Conservation (phyloP, 2,113 vertebrate species). For the Cairina moschata region DNA sequence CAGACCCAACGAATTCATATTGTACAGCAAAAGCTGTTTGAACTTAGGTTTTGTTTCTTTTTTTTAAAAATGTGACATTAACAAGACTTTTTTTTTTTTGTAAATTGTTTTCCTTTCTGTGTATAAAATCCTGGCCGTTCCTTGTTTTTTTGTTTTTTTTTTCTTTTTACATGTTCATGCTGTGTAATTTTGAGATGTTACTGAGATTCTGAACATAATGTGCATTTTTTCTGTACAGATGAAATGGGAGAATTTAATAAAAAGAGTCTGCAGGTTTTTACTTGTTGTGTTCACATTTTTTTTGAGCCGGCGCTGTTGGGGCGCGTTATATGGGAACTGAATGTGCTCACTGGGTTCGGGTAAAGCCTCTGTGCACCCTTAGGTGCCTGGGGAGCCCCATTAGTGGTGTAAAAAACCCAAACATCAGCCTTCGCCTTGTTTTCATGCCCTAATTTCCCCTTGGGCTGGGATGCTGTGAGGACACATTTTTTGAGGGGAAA, state of each 20-base stretch:
- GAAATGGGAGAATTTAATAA: constrained; percentile 95
- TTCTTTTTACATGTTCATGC: constrained; percentile 82
- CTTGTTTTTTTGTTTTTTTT: constrained; percentile 75
- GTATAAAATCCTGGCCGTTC: constrained; percentile 77
- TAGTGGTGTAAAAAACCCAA: too few species aligned
- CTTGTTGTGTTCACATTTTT: constrained; percentile 62
- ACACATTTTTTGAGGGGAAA: too few species aligned
- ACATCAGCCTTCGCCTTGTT: too few species aligned
- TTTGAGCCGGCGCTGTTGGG: background rate
- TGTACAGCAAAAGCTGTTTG: constrained; percentile 15
- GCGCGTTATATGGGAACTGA: too few species aligned
- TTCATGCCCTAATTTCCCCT: too few species aligned
- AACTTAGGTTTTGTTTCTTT: background rate
- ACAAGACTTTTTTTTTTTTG: constrained; percentile 63
- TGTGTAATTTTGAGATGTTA: constrained; percentile 88
- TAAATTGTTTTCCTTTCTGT: constrained; percentile 80
- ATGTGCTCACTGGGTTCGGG: too few species aligned
- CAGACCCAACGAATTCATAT: background rate
- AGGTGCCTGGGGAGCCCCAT: too few species aligned
- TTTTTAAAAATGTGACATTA: constrained; percentile 64
- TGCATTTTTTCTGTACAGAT: constrained; percentile 92
- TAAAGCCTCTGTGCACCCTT: too few species aligned
- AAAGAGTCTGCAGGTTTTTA: constrained; percentile 92
- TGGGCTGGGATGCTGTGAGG: too few species aligned
- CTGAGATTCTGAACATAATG: constrained; percentile 86